These are phyloP conservation scores for Caenorhabditis afra DNA, from an alignment of 2,888 invertebrate species.

Conservation along the genomic window DNA sequence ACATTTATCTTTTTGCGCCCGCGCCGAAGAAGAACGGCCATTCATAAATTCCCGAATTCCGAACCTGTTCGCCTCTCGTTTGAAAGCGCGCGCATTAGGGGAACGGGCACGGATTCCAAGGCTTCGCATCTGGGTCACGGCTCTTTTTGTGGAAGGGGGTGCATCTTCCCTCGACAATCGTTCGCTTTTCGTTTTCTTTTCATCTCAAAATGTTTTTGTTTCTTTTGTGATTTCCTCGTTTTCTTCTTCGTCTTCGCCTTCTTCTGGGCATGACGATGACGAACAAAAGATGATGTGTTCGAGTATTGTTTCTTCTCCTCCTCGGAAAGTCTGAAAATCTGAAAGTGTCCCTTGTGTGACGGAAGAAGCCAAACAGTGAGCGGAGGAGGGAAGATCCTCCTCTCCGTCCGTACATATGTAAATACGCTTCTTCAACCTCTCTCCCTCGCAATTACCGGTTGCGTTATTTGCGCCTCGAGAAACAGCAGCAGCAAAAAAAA, in stretches of 20 bases:
- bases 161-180: background rate
- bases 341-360: conserved; percentile 18
- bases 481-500: conserved; percentile 51
- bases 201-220: conserved; percentile 39
- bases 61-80: too few species aligned
- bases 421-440: conserved; percentile 48
- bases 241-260: conserved; percentile 11
- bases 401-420: conserved; percentile 54
- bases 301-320: conserved; percentile 20
- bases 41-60: conserved; percentile 5
- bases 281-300: conserved; percentile 41
- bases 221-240: conserved; percentile 21
- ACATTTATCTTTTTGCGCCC: conserved; percentile 44
- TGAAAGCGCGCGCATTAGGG: conserved; percentile 39
- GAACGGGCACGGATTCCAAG: conserved; percentile 25
- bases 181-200: conserved; percentile 3
- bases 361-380: conserved; percentile 41
- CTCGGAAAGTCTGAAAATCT: background rate
- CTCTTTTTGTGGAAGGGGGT: conserved; percentile 29
- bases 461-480: conserved; percentile 53
- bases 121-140: conserved; percentile 42
- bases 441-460: conserved; percentile 47
- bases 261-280: too few species aligned
- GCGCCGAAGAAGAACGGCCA: too few species aligned
- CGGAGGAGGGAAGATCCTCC: background rate